These are phyloP conservation scores for Rousettus madagascariensis DNA, from an alignment of 2,797 vertebrate species.

Conservation along the genomic window DNA sequence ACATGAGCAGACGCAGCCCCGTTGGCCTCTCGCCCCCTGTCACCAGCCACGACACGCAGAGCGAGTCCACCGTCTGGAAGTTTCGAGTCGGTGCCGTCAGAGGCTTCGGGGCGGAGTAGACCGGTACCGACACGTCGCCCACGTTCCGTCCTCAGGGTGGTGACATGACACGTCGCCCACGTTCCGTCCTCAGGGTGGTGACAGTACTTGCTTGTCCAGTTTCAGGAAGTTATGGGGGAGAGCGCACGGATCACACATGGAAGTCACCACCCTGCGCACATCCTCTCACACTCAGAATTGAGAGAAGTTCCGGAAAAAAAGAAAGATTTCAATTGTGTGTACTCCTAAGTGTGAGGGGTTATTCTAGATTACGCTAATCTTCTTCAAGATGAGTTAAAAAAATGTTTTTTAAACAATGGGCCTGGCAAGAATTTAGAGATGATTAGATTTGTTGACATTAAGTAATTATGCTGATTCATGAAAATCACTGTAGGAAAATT, in stretches of 20 bases:
- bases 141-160: not conserved
- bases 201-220: not conserved
- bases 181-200: too few relatives aligned
- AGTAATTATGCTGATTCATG: not conserved
- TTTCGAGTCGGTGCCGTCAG: not conserved
- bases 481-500: not conserved
- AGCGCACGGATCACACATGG: not conserved
- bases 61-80: not conserved
- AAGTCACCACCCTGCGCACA: not conserved
- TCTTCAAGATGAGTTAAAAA: not conserved
- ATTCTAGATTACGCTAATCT: not conserved
- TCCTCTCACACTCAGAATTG: not conserved
- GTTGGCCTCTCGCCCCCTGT: not conserved
- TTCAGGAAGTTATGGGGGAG: slow-evolving; percentile 44
- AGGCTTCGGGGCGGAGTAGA: not conserved
- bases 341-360: not conserved
- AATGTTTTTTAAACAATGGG: not conserved
- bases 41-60: fast-evolving
- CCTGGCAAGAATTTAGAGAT: not conserved
- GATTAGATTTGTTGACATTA: not conserved
- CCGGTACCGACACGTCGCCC: not conserved
- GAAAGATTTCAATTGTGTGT: not conserved
- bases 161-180: not conserved
- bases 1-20: fast-evolving
- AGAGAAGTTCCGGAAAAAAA: not conserved